Evolutionary conservation across 2,113 vertebrate species (phyloP).

Genomic region (Suricata suricatta): DNA sequence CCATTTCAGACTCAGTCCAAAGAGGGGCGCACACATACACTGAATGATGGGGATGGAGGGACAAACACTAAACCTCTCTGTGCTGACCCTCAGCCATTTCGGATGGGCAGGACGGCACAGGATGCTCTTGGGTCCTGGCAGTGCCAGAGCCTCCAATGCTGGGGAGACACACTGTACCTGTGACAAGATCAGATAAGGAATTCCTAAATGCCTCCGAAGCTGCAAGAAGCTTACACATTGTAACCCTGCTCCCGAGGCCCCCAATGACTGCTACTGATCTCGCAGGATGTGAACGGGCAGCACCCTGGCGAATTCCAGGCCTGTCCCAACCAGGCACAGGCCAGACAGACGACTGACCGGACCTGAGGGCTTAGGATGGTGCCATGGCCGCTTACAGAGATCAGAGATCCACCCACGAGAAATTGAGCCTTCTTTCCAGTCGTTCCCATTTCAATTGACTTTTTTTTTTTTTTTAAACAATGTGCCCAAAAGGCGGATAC

Average conservation of each 20-base stretch:
- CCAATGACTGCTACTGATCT: background rate
- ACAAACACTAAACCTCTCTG: background rate
- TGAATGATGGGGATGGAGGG: background rate
- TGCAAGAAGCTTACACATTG: background rate
- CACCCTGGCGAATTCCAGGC: background rate
- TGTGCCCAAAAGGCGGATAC: background rate
- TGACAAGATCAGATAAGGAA: background rate
- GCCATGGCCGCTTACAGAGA: background rate
- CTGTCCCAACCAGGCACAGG: background rate
- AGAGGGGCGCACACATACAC: background rate
- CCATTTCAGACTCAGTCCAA: background rate
- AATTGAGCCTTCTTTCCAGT: too few species aligned
- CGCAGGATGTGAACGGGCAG: background rate
- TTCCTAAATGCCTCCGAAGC: background rate
- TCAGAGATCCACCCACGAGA: background rate
- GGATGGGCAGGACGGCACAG: background rate
- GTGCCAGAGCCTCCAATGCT: background rate
- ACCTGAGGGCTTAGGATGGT: accelerated
- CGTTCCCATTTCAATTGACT: background rate
- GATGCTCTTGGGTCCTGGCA: background rate
- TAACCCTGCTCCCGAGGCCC: background rate
- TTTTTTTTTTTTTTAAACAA: background rate
- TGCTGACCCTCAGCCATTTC: background rate
- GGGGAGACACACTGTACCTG: accelerated
- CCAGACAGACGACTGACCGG: background rate